Conservation (phyloP, 1,140 invertebrate species). For the Heliconius himera region DNA sequence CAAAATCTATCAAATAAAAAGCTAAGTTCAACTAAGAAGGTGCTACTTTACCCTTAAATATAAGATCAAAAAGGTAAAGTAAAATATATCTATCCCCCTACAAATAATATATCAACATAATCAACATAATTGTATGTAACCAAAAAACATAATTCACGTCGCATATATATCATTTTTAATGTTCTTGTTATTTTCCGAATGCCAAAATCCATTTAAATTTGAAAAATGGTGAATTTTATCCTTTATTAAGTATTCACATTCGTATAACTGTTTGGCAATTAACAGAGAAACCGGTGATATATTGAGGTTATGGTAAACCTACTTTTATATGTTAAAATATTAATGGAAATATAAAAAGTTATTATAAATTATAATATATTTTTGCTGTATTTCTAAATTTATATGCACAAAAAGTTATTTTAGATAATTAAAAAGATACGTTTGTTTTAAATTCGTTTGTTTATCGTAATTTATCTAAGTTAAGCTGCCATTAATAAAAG, state of each 20-base stretch:
- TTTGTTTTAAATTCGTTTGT: slow-evolving; percentile 1
- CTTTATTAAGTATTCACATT: slow-evolving; percentile 9
- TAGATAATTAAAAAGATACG: neutral
- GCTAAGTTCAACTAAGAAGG: too few relatives aligned
- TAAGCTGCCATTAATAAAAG: neutral
- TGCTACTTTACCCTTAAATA: neutral
- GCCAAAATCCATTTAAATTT: slow-evolving; percentile 16
- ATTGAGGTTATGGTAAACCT: slow-evolving; percentile 8
- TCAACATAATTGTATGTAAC: neutral
- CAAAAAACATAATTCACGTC: slow-evolving; percentile 22
- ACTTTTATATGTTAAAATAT: neutral
- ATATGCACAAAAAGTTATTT: neutral
- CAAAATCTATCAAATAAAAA: too few relatives aligned
- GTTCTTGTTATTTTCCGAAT: slow-evolving; percentile 26
- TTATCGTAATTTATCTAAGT: neutral
- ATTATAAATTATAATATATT: neutral
- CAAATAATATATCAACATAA: neutral
- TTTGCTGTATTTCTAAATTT: neutral
- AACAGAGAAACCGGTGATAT: slow-evolving; percentile 9
- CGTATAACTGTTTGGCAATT: slow-evolving; percentile 17
- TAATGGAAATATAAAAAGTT: neutral
- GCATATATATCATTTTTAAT: slow-evolving; percentile 27
- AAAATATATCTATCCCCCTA: neutral
- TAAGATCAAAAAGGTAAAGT: neutral
- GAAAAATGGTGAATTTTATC: slow-evolving; percentile 28